Percentiles rank a stretch among this genome's conserved stretches.
Conservation (phyloP, 2,113 vertebrate genomes). For the Archocentrus centrarchus region DNA sequence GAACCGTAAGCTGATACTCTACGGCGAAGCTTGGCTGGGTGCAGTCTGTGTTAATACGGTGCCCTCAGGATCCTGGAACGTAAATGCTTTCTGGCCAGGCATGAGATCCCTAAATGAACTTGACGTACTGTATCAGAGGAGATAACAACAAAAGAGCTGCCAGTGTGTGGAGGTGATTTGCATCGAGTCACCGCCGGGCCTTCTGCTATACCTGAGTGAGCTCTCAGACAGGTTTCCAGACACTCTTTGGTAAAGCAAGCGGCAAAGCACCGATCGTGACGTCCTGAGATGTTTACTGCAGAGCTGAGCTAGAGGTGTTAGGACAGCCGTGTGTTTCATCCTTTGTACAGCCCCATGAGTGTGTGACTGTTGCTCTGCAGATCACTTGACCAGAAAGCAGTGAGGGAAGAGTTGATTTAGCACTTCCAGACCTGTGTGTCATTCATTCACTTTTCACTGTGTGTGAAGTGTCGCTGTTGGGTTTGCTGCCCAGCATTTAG, state of each 20-base stretch:
- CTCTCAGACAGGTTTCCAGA: constrained; percentile 60
- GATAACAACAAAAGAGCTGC: constrained; percentile 69
- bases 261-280: constrained; percentile 43
- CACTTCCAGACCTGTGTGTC: constrained; percentile 1
- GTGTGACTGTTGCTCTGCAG: constrained; percentile 33
- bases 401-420: constrained; percentile 28
- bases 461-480: not conserved
- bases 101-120: constrained; percentile 61
- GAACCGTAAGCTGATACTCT: constrained; percentile 46
- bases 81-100: constrained; percentile 39
- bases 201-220: constrained; percentile 64
- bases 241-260: constrained; percentile 58
- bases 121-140: constrained; percentile 71
- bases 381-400: constrained; percentile 42
- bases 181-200: constrained; percentile 56
- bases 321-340: constrained; percentile 14
- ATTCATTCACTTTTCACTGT: constrained; percentile 1
- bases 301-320: constrained; percentile 27
- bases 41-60: constrained; percentile 23
- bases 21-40: constrained; percentile 29
- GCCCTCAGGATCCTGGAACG: constrained; percentile 38
- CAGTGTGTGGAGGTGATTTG: constrained; percentile 62
- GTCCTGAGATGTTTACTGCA: constrained; percentile 62
- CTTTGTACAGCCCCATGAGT: constrained; percentile 22
- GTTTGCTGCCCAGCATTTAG: not conserved